Evolutionary conservation across 2,888 invertebrate species (phyloP).

Genomic region (Drosophila macrospina): DNA sequence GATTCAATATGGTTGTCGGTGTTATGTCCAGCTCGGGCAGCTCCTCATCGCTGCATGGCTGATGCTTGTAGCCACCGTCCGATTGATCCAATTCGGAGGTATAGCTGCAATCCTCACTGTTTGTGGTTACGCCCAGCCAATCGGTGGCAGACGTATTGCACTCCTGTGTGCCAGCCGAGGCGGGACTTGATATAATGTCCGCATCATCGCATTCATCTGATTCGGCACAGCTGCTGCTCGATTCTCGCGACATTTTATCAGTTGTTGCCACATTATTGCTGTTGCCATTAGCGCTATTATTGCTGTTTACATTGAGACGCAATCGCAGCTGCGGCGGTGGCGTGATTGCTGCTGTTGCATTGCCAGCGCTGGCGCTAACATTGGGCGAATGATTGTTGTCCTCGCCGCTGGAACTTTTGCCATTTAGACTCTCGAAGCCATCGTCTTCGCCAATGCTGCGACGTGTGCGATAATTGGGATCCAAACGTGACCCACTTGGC

Average conservation of each 20-base stretch:
- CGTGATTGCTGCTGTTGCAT: constrained; percentile 25
- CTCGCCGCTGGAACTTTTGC: constrained; percentile 90
- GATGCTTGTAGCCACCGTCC: constrained; percentile 87
- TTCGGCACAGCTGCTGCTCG: constrained; percentile 79
- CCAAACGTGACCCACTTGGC: constrained; percentile 20
- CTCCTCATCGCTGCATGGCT: constrained; percentile 86
- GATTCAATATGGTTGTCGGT: constrained; percentile 91
- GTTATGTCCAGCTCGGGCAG: constrained; percentile 88
- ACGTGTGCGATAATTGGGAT: constrained; percentile 49
- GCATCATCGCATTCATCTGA: constrained; percentile 87
- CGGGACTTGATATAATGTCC: constrained; percentile 88
- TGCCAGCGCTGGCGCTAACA: constrained; percentile 9
- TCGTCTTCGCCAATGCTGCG: constrained; percentile 88
- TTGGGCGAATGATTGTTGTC: constrained; percentile 82
- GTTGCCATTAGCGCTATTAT: constrained; percentile 4
- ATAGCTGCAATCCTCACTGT: constrained; percentile 91
- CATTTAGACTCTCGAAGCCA: constrained; percentile 94
- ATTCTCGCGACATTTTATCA: constrained; percentile 48
- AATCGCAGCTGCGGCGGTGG: constrained; percentile 73
- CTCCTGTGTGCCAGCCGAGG: constrained; percentile 86
- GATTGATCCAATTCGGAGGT: constrained; percentile 91
- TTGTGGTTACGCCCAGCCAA: constrained; percentile 95
- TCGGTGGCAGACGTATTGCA: constrained; percentile 90
- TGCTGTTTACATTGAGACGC: constrained; percentile 65
- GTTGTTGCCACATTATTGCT: constrained; percentile 21